Evolutionary conservation across 2,888 invertebrate genomes (phyloP).

Genomic region (Erebia aethiops): DNA sequence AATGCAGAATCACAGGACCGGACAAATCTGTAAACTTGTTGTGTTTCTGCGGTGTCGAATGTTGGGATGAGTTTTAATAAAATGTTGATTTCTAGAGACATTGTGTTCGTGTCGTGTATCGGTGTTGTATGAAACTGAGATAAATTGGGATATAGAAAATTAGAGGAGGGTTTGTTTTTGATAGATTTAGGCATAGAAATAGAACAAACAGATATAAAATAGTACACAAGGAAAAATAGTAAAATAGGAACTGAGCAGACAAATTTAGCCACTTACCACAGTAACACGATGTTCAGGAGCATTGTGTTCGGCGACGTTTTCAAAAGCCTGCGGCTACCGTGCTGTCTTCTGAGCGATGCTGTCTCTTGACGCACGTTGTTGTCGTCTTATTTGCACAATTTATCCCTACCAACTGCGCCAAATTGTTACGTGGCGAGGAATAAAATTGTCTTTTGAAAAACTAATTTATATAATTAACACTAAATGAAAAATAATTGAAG

Average conservation of each 20-base stretch:
- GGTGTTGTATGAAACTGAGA: not conserved
- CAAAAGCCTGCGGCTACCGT: slow-evolving; percentile 6
- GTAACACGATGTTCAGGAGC: not conserved
- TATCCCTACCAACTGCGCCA: too few relatives aligned
- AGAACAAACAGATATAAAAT: not conserved
- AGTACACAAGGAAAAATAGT: too few relatives aligned
- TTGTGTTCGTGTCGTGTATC: not conserved
- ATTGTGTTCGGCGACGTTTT: slow-evolving; percentile 2
- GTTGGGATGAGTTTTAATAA: slow-evolving; percentile 27
- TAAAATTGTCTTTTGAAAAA: too few relatives aligned
- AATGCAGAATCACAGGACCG: slow-evolving; percentile 36
- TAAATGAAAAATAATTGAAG: too few relatives aligned
- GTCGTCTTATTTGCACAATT: too few relatives aligned
- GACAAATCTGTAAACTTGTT: slow-evolving; percentile 35
- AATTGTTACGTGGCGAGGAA: too few relatives aligned
- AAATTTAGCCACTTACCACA: slow-evolving; percentile 10
- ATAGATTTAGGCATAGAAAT: not conserved
- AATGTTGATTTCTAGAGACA: not conserved
- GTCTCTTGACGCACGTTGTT: too few relatives aligned
- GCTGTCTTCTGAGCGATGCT: too few relatives aligned
- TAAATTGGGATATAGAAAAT: not conserved
- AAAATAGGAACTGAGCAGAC: slow-evolving; percentile 3
- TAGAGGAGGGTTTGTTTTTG: not conserved
- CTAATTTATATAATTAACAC: too few relatives aligned
- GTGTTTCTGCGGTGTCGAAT: slow-evolving; percentile 29